A percentile compares a stretch with the other conserved stretches of the same genome.
phyloP scores from a whole-genome alignment of 2,113 vertebrate genomes.

The Ariopsis seemanni region DNA sequence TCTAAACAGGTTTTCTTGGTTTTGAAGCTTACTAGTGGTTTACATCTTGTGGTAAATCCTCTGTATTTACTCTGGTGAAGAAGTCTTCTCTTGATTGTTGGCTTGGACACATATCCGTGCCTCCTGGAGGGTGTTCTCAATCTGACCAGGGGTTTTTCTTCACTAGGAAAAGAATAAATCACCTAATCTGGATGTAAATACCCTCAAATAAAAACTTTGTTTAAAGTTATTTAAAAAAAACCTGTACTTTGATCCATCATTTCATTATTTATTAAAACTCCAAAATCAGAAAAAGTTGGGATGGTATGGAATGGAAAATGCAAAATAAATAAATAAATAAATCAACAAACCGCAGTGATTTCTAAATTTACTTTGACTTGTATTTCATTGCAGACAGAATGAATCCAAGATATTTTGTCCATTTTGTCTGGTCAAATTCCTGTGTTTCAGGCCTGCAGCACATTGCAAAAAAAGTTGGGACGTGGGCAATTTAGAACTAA shows the following conservation, averaged over 20 bases:
- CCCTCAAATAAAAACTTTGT: background rate
- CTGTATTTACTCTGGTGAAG: background rate
- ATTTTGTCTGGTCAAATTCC: no score
- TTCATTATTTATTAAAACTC: background rate
- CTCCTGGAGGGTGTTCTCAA: background rate
- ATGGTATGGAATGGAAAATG: no score
- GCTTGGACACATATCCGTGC: background rate
- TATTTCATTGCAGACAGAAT: no score
- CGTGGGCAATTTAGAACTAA: no score
- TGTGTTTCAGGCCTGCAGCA: no score
- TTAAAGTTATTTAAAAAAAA: background rate
- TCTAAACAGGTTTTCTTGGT: background rate
- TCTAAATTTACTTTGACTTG: no score
- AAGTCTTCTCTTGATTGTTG: background rate
- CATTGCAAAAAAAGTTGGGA: no score
- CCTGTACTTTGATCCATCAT: background rate
- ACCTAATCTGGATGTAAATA: background rate
- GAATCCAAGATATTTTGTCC: no score
- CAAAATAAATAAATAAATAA: no score
- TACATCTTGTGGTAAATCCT: background rate
- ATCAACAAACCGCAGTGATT: no score
- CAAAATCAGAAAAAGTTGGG: no score
- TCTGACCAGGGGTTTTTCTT: background rate
- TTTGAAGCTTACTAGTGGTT: background rate
- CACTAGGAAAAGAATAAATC: background rate